Evolutionary conservation across 2,797 vertebrate species (phyloP), one percentile per base, ranked within the genome.

Genomic region (Rhinophrynus dorsalis): DNA sequence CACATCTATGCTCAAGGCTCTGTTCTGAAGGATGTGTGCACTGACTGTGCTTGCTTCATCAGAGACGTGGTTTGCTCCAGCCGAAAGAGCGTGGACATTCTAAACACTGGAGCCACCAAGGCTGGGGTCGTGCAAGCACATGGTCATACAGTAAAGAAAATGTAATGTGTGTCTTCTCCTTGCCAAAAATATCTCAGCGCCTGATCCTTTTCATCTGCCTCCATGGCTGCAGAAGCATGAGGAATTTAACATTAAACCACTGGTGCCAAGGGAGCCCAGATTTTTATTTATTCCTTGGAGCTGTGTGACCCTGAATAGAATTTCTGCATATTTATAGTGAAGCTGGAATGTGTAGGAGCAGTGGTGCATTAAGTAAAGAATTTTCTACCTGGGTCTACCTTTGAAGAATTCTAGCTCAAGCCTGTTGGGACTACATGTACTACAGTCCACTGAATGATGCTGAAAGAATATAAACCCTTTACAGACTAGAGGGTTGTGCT

Each of bases 1-100:
- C 94, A 97, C 78, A 93, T 98, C 61, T 98, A 98, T 1, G 83
- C 93, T 1, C 92, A 96, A 0, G 96, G 96, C 83, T 94, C 94
- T 5, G 80, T 88, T 47, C 89, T 96, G 72, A 93, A 92, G 2
- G 95, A 96, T 1, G 76, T 97, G 75, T 99, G 96, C 58, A 88
- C 85, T 0, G 94, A 97, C 68, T 99, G 96, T 73, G 91, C 92
- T 13, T 87, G 94, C 58, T 98, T 98, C 0, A 92, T 98, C 6
- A 91, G 91, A 0, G 95, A 98, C 0, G 93, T 98, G 6, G 88
- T 97, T 55, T 88, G 88, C 48, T 97, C 96, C 71, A 98, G 96
- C 78, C 92, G 96, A 64, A 93, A 91, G 63, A 98, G 96, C 7
- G 82, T 98, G 84, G 94, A 96, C 52, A 88, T 94, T 50, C 92